Evolutionary conservation across 2,888 invertebrate species (phyloP).

Genomic region (Latrodectus hesperus): DNA sequence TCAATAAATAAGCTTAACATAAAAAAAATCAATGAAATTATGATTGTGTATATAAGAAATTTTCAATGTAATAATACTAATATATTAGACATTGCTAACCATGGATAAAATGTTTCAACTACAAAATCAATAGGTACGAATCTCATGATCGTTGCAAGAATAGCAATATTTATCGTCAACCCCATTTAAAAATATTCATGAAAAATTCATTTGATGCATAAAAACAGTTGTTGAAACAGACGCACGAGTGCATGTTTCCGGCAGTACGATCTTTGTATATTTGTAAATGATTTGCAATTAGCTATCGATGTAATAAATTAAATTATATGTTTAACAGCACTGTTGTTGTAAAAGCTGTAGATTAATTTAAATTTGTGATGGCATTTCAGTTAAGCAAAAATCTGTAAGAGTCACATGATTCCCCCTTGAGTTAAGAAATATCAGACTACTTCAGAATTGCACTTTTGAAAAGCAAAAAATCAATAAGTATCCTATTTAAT

Average conservation of each 20-base stretch:
- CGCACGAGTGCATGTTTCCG: conserved; percentile 8
- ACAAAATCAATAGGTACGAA: background rate
- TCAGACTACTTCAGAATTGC: no score
- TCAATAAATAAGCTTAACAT: no score
- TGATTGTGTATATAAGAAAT: no score
- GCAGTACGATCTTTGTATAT: conserved; percentile 51
- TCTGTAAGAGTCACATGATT: no score
- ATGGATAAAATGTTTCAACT: no score
- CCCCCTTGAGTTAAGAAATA: no score
- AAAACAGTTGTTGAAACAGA: background rate
- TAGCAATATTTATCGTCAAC: background rate
- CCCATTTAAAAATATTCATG: background rate
- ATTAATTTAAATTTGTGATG: conserved; percentile 11
- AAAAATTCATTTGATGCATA: no score
- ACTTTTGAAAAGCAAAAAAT: no score
- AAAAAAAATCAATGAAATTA: no score
- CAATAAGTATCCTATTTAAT: no score
- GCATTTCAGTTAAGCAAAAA: conserved; percentile 19
- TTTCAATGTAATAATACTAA: no score
- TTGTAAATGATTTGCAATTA: conserved; percentile 55
- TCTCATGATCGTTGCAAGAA: background rate
- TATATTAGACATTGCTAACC: no score
- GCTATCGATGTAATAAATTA: conserved; percentile 43
- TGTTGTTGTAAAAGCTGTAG: conserved; percentile 20
- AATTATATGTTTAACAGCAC: conserved; percentile 53